Percentiles rank a stretch among this genome's conserved stretches.
Evolutionary conservation across 2,888 invertebrate species (phyloP).

Genomic region (Tetropium fuscum): DNA sequence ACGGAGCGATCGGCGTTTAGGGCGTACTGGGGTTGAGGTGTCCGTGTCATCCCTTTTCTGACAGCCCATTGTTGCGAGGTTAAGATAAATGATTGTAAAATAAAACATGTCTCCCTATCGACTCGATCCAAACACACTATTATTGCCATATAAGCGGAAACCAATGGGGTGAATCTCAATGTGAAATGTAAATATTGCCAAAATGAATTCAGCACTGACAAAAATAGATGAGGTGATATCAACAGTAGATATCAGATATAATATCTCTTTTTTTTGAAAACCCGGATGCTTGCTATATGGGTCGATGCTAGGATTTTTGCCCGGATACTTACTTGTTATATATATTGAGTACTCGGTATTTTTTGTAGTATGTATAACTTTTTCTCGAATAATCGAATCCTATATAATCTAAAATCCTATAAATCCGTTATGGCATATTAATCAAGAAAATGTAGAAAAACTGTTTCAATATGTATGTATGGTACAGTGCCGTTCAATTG

Average conservation of each 20-base stretch:
- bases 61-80: conserved; percentile 65
- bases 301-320: too few species aligned
- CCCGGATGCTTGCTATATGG: too few species aligned
- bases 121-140: conserved; percentile 55
- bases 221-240: conserved; percentile 26
- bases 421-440: too few species aligned
- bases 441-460: too few species aligned
- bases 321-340: too few species aligned
- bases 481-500: too few species aligned
- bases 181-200: conserved; percentile 51
- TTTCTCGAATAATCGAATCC: too few species aligned
- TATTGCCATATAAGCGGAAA: conserved; percentile 61
- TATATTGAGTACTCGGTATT: too few species aligned
- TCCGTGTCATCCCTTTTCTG: conserved; percentile 64
- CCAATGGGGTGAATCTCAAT: conserved; percentile 60
- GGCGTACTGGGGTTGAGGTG: conserved; percentile 51
- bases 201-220: conserved; percentile 38
- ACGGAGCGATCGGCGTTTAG: conserved; percentile 21
- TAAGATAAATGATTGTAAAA: conserved; percentile 66
- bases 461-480: too few species aligned
- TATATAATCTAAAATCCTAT: too few species aligned
- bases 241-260: conserved; percentile 4
- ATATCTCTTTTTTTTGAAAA: background rate
- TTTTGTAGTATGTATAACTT: too few species aligned
- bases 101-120: conserved; percentile 58